These are phyloP conservation scores for Onychomys leucogaster DNA, from an alignment of 2,797 vertebrate genomes.

Conservation along the genomic window DNA sequence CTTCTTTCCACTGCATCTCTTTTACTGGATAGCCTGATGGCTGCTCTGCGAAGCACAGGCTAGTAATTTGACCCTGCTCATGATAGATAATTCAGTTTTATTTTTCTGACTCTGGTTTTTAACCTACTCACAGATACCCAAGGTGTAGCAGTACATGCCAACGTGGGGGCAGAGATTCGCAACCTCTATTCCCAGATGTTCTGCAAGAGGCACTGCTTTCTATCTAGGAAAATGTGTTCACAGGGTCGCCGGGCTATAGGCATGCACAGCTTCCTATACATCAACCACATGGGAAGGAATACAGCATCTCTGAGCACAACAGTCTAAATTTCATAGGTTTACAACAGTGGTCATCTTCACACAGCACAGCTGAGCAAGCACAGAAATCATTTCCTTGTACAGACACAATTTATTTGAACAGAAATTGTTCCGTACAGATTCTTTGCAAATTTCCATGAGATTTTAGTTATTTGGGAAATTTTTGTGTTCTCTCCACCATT, in stretches of 20 bases:
- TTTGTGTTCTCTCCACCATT: conserved; percentile 1
- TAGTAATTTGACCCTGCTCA: conserved; percentile 35
- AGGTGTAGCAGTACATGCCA: neutral
- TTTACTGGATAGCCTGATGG: neutral
- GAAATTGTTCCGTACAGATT: neutral
- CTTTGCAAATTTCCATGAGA: neutral
- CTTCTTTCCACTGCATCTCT: conserved; percentile 61
- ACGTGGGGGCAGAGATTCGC: neutral
- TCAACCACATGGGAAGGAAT: neutral
- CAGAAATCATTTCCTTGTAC: neutral
- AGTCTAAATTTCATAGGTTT: neutral
- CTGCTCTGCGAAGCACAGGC: neutral
- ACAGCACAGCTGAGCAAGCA: neutral
- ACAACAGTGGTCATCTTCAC: neutral
- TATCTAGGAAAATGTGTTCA: neutral
- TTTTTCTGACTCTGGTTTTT: conserved; percentile 61
- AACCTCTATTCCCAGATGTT: neutral
- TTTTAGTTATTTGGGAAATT: neutral
- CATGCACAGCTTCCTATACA: neutral
- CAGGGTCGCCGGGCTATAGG: neutral
- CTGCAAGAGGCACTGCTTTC: neutral
- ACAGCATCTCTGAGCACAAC: neutral
- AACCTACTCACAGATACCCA: neutral
- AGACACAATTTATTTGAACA: neutral
- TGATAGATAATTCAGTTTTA: conserved; percentile 69